These are phyloP conservation scores for Thryonomys swinderianus DNA, from an alignment of 2,113 vertebrate genomes.

Conservation along the genomic window DNA sequence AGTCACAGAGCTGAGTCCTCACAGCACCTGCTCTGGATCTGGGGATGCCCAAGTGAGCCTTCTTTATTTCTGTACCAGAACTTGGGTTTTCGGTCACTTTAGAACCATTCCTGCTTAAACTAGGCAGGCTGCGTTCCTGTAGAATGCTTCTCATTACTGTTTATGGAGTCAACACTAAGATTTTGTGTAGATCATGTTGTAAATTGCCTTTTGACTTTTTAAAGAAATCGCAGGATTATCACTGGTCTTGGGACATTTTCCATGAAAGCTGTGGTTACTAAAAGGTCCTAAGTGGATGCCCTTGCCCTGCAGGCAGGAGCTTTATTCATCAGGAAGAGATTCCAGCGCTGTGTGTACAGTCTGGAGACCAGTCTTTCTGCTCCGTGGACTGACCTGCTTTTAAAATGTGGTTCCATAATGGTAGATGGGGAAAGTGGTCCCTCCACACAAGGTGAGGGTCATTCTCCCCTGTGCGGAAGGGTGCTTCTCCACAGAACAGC, in stretches of 20 bases:
- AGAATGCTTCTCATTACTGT: neutral
- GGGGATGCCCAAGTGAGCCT: rapidly evolving
- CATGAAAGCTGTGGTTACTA: neutral
- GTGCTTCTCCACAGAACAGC: rapidly evolving
- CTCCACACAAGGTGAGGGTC: neutral
- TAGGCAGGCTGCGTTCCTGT: rapidly evolving
- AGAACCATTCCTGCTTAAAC: neutral
- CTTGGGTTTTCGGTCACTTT: neutral
- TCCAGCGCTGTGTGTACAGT: neutral
- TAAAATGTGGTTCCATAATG: neutral
- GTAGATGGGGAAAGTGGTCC: neutral
- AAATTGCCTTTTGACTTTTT: slow-evolving; percentile 17
- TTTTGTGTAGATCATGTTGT: neutral
- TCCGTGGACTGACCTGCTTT: neutral
- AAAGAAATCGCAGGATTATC: slow-evolving; percentile 17
- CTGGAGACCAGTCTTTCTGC: neutral
- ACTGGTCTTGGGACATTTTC: neutral
- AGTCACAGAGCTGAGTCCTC: neutral
- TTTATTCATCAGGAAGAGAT: neutral
- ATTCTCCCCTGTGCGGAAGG: neutral
- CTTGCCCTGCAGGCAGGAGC: neutral
- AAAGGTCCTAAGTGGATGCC: neutral
- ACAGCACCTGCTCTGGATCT: neutral
- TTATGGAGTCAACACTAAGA: neutral
- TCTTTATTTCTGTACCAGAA: neutral